These are phyloP conservation scores for Falco punctatus DNA, from an alignment of 2,113 vertebrate genomes.

Conservation along the genomic window DNA sequence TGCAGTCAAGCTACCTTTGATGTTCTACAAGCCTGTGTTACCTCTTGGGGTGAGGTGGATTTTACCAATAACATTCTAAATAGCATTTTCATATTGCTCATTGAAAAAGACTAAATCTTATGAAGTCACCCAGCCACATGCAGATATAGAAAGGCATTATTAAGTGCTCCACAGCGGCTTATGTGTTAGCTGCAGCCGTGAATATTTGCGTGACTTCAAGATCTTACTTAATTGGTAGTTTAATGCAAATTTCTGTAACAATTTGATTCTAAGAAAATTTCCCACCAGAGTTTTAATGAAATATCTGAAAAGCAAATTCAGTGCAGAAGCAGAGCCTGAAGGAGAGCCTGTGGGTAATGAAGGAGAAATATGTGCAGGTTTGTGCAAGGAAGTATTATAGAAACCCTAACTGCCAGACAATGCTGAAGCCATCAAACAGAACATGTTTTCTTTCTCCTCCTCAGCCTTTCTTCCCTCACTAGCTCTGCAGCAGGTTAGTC, in stretches of 20 bases:
- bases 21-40: neutral
- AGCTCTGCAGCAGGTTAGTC: neutral
- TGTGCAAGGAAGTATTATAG: neutral
- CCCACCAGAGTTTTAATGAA: neutral
- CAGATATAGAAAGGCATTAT: neutral
- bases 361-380: neutral
- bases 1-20: neutral
- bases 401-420: neutral
- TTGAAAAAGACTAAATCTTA: neutral
- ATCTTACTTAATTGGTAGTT: neutral
- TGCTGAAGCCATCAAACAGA: neutral
- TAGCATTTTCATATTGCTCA: neutral
- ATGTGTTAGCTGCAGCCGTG: neutral
- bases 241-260: neutral
- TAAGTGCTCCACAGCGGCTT: neutral
- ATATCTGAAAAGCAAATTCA: neutral
- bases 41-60: neutral
- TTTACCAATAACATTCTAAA: neutral
- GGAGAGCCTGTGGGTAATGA: neutral
- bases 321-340: neutral
- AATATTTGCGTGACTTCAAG: neutral
- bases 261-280: neutral
- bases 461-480: neutral
- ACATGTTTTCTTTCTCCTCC: neutral
- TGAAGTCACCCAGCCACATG: neutral